Evolutionary conservation across 2,888 invertebrate species (phyloP), one percentile per base, ranked within the genome.

Genomic region (Polyommatus iphigenia): DNA sequence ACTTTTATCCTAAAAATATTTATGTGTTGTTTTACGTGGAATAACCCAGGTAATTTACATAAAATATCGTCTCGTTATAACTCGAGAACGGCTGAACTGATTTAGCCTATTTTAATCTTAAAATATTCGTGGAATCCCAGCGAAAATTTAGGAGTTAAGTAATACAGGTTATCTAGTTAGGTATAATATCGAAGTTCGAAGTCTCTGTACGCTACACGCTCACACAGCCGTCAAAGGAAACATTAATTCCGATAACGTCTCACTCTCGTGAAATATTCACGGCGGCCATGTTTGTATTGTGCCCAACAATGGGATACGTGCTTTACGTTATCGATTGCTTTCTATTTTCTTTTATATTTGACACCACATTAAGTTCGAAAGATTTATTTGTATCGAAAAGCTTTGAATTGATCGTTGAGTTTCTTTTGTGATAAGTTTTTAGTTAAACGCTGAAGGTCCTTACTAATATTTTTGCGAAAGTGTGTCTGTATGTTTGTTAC

Each of bases 241-340:
- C 76, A 79, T 81, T 81, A 80, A 81, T 80, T 79, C 79, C 78
- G 59, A 78, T 79, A 80, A 81, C 78, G 89, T 90, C 89, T 89
- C 85, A 87, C 87, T 89, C 86, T 84, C 83, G 81, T 82, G 83
- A 85, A 85, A 85, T 87, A 86, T 86, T 87, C 83, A 83, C 81
- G 80, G 78, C 82, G 80, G 71, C 76, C 54, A 77, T 77, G 50
- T 57, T 78, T 78, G 36, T 73, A 78, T 78, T 78, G 78, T 78
- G 54, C 24, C 73, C 50, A 50, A 54, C 50, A 50, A 75, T 50
- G 29, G 75, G 18, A 20, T 46, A 75, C 75, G 75, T 75, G 75
- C 75, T 75, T 20, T 29, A 75, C 54, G 54, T 75, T 75, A 50
- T 29, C 20, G 73, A 46, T 24, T 24, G 75, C 24, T 54, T 46